Conservation (phyloP, 1,140 invertebrate genomes). For the Anastrepha obliqua region DNA sequence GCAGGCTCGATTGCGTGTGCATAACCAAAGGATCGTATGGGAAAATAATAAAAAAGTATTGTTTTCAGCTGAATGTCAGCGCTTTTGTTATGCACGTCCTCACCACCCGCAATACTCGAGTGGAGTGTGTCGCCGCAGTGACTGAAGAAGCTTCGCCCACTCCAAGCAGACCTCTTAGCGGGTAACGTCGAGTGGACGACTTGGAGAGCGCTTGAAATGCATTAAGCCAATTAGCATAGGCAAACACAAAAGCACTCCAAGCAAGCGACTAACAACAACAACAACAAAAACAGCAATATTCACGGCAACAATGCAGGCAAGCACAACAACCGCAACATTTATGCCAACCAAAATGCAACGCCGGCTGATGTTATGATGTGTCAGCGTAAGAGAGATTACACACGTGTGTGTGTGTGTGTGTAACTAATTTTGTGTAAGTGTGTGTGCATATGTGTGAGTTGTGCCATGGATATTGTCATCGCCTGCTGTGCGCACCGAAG, state of each 20-base stretch:
- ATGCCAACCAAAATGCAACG: slow-evolving; percentile 34
- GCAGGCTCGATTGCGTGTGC: too few relatives aligned
- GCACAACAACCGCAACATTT: slow-evolving; percentile 34
- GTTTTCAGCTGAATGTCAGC: background rate
- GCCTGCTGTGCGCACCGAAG: background rate
- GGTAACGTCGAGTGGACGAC: slow-evolving; percentile 11
- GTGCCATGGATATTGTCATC: background rate
- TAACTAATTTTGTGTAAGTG: background rate
- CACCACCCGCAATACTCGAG: background rate
- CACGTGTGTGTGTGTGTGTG: background rate
- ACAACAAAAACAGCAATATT: background rate
- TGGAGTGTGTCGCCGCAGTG: background rate
- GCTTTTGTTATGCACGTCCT: slow-evolving; percentile 6
- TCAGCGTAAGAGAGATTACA: background rate
- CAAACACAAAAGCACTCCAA: slow-evolving; percentile 49
- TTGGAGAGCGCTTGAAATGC: slow-evolving; percentile 47
- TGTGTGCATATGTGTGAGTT: background rate
- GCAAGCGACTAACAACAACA: slow-evolving; percentile 6
- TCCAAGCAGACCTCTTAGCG: slow-evolving; percentile 10
- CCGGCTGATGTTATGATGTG: background rate
- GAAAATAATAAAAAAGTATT: background rate
- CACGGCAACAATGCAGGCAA: background rate
- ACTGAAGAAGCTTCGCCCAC: slow-evolving; percentile 31
- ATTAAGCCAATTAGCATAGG: slow-evolving; percentile 53
- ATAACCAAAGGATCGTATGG: too few relatives aligned